phyloP scores from a whole-genome alignment of 2,113 vertebrate species.

The Periophthalmodon schlosseri region DNA sequence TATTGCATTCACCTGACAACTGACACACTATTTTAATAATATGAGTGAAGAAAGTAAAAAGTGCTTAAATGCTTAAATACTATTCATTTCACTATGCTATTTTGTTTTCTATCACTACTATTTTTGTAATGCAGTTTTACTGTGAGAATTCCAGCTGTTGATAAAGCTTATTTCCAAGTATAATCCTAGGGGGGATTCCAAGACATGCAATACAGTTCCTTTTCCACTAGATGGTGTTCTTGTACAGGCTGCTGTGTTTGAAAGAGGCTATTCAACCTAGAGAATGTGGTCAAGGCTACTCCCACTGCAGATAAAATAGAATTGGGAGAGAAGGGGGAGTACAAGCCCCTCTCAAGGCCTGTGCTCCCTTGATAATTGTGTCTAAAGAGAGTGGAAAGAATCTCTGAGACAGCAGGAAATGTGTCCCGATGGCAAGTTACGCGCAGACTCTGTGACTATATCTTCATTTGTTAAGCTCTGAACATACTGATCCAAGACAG shows the following conservation, averaged over 20 bases:
- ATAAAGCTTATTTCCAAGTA: neutral
- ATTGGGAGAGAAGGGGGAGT: slow-evolving; percentile 40
- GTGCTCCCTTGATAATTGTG: slow-evolving; percentile 68
- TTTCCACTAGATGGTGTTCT: slow-evolving; percentile 64
- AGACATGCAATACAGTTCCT: slow-evolving; percentile 6
- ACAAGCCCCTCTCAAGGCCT: slow-evolving; percentile 59
- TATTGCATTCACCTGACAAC: too few relatives aligned
- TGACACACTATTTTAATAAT: too few relatives aligned
- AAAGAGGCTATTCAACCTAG: slow-evolving; percentile 58
- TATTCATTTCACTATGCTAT: too few relatives aligned
- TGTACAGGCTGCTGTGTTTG: slow-evolving; percentile 43
- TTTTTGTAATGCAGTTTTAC: too few relatives aligned
- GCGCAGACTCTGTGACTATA: slow-evolving; percentile 54
- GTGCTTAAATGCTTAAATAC: too few relatives aligned
- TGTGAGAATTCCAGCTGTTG: too few relatives aligned
- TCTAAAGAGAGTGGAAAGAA: slow-evolving; percentile 74
- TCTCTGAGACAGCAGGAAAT: slow-evolving; percentile 70
- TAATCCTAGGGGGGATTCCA: slow-evolving; percentile 1
- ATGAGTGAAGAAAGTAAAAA: too few relatives aligned
- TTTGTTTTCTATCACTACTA: too few relatives aligned
- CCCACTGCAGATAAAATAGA: slow-evolving; percentile 69
- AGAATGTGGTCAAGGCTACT: slow-evolving; percentile 72
- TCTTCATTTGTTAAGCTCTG: slow-evolving; percentile 58
- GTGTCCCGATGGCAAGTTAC: slow-evolving; percentile 63
- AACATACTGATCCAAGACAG: slow-evolving; percentile 51